Evolutionary conservation across 2,888 invertebrate genomes (phyloP).

Genomic region (Apotomis betuletana): DNA sequence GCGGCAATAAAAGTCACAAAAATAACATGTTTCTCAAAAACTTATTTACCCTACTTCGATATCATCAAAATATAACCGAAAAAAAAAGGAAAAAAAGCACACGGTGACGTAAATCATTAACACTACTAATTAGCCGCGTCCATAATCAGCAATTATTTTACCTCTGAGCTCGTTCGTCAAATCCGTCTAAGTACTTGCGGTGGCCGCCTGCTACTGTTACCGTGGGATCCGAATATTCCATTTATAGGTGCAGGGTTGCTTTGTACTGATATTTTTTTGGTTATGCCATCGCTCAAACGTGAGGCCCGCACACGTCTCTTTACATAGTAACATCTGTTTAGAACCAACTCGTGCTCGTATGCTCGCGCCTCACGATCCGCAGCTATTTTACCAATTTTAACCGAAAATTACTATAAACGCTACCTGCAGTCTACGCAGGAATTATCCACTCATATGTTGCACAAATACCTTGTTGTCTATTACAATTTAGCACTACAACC

Average conservation of each 20-base stretch:
- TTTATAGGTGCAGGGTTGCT: conserved; percentile 77
- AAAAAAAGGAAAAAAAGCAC: conserved; percentile 24
- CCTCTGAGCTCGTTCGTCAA: conserved; percentile 55
- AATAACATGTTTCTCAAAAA: too few species aligned
- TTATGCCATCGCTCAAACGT: conserved; percentile 73
- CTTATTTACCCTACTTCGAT: conserved; percentile 4
- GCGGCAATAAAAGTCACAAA: too few species aligned
- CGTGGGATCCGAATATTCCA: conserved; percentile 73
- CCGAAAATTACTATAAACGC: conserved; percentile 69
- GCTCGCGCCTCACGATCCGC: conserved; percentile 61
- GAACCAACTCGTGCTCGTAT: conserved; percentile 60
- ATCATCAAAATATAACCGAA: background rate
- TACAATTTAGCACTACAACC: conserved; percentile 44
- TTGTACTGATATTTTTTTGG: conserved; percentile 71
- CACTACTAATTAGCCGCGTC: conserved; percentile 19
- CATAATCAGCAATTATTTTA: conserved; percentile 46
- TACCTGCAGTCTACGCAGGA: conserved; percentile 53
- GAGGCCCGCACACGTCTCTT: conserved; percentile 69
- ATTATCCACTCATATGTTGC: conserved; percentile 63
- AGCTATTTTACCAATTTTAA: conserved; percentile 66
- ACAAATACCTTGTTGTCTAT: conserved; percentile 58
- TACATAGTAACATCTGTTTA: conserved; percentile 60
- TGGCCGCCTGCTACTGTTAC: conserved; percentile 69
- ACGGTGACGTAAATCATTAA: background rate
- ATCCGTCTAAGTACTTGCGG: conserved; percentile 55